Percentiles rank a stretch among this genome's conserved stretches.
Evolutionary conservation across 2,888 invertebrate genomes (phyloP).

Genomic region (Chloromyia formosa): DNA sequence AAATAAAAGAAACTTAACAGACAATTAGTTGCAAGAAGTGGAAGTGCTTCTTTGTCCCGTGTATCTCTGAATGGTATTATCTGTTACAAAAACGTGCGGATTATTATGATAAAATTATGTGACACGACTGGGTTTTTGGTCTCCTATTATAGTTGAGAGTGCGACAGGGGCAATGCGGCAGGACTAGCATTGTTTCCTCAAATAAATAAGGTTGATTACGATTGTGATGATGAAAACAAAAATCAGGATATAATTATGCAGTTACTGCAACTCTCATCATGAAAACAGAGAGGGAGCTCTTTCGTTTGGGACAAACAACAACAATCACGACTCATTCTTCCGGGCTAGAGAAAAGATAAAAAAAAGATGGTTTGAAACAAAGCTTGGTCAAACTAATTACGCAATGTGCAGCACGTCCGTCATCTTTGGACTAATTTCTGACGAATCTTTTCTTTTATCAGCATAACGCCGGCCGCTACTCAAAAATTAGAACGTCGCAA

Average conservation of each 20-base stretch:
- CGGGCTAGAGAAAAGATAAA: too few relatives aligned
- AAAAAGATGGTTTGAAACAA: too few relatives aligned
- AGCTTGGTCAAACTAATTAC: too few relatives aligned
- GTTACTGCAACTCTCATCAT: slow-evolving; percentile 17
- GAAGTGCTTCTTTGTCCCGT: slow-evolving; percentile 15
- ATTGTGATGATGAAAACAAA: neutral
- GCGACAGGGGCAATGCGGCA: neutral
- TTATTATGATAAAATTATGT: slow-evolving; percentile 7
- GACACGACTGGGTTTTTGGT: neutral
- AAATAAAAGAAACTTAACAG: neutral
- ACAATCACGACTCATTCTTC: too few relatives aligned
- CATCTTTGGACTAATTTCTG: too few relatives aligned
- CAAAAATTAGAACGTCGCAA: too few relatives aligned
- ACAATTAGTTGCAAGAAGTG: slow-evolving; percentile 30
- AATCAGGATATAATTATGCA: slow-evolving; percentile 3
- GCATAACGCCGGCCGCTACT: too few relatives aligned
- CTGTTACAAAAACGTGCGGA: neutral
- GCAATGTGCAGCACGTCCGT: too few relatives aligned
- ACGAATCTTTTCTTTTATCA: too few relatives aligned
- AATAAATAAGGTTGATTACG: neutral
- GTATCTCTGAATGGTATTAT: neutral
- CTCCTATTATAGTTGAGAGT: neutral
- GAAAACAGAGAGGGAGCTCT: too few relatives aligned
- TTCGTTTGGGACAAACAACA: too few relatives aligned
- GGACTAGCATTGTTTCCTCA: neutral